phyloP scores from a whole-genome alignment of 2,888 invertebrate genomes.

The Zhuqinia jingwanae region DNA sequence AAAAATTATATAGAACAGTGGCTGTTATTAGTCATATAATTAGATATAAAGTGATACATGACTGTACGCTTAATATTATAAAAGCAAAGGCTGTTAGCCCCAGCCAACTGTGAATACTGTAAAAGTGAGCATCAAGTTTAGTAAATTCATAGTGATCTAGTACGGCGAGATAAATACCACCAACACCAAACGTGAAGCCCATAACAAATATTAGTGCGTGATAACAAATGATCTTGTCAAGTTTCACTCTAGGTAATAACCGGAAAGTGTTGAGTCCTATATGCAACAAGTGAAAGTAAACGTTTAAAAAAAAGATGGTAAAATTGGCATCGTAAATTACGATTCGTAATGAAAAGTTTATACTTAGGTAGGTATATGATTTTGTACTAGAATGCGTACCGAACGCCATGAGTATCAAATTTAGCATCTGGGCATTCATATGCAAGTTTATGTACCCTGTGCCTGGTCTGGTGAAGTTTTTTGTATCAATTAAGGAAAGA shows the following conservation, averaged over 20 bases:
- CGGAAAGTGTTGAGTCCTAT: slow-evolving; percentile 52
- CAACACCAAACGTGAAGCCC: background rate
- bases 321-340: background rate
- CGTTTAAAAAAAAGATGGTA: background rate
- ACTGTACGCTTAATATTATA: background rate
- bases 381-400: background rate
- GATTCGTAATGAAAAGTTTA: background rate
- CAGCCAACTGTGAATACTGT: slow-evolving; percentile 63
- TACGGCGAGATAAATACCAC: background rate
- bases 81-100: background rate
- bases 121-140: slow-evolving; percentile 18
- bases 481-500: background rate
- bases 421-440: slow-evolving; percentile 11
- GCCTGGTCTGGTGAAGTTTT: background rate
- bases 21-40: background rate
- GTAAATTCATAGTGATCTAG: slow-evolving; percentile 44
- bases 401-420: slow-evolving; percentile 11
- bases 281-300: background rate
- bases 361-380: too few species aligned
- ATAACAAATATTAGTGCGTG: slow-evolving; percentile 37
- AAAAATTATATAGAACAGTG: background rate
- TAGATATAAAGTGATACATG: background rate
- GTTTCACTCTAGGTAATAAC: slow-evolving; percentile 35
- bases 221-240: slow-evolving; percentile 13
- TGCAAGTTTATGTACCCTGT: background rate